Evolutionary conservation across 1,140 invertebrate species (phyloP).

Genomic region (Planococcus citri): DNA sequence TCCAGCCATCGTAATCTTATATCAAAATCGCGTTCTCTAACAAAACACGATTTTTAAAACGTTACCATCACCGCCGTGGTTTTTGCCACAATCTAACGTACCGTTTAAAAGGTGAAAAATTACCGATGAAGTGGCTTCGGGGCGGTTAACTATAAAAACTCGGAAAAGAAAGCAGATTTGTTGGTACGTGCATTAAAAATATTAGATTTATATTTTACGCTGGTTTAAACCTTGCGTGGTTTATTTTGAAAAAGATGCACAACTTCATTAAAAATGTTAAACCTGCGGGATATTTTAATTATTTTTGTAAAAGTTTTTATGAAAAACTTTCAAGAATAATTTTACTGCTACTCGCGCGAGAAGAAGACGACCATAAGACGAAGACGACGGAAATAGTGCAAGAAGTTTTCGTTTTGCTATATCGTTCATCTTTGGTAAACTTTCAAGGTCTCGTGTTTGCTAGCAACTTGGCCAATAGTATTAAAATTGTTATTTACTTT

Average conservation of each 20-base stretch:
- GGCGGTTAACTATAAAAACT: too few relatives aligned
- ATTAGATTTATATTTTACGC: background rate
- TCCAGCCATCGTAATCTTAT: too few relatives aligned
- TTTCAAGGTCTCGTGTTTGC: background rate
- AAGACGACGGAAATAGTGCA: background rate
- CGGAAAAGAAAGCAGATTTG: too few relatives aligned
- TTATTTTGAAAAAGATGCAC: background rate
- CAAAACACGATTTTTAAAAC: too few relatives aligned
- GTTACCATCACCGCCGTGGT: too few relatives aligned
- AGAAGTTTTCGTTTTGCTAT: background rate
- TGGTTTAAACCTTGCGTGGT: too few relatives aligned
- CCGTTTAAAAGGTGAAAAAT: too few relatives aligned
- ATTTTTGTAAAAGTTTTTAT: background rate
- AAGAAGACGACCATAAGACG: too few relatives aligned
- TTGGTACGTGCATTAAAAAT: background rate
- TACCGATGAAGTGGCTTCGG: too few relatives aligned
- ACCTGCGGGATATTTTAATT: background rate
- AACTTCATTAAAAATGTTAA: background rate
- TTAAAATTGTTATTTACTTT: slow-evolving; percentile 1
- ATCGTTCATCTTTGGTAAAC: background rate
- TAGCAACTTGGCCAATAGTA: background rate
- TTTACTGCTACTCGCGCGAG: too few relatives aligned
- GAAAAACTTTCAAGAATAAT: background rate
- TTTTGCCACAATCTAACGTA: too few relatives aligned
- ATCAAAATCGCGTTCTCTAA: too few relatives aligned